Percentiles rank a stretch among this genome's conserved stretches.
These are phyloP conservation scores for Neopelma chrysocephalum DNA, from an alignment of 2,797 vertebrate species.

Conservation along the genomic window DNA sequence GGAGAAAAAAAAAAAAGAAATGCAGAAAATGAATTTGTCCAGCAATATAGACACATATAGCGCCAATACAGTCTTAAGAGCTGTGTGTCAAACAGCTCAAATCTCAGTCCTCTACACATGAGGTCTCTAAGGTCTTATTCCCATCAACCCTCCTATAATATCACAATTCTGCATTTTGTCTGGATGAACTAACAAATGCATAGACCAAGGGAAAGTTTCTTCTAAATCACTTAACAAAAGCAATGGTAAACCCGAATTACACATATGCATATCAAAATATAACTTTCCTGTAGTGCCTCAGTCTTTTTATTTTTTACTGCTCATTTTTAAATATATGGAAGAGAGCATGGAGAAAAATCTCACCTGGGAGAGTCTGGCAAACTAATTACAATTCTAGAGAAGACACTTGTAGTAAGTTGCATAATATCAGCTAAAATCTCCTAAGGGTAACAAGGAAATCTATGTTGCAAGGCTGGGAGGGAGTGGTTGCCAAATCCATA, in stretches of 20 bases:
- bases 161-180: not conserved
- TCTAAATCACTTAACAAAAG: not conserved
- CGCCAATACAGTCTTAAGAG: not conserved
- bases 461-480: not conserved
- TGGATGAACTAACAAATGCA: not conserved
- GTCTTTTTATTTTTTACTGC: not conserved
- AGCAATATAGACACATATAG: not conserved
- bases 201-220: not conserved
- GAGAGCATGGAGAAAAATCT: not conserved
- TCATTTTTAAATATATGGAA: not conserved
- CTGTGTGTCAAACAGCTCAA: not conserved
- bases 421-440: slow-evolving; percentile 1
- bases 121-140: not conserved
- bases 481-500: slow-evolving; percentile 23
- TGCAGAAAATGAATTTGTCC: not conserved
- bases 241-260: not conserved
- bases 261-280: not conserved
- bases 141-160: not conserved
- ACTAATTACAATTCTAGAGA: slow-evolving; percentile 38
- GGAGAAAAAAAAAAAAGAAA: not conserved
- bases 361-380: slow-evolving; percentile 18
- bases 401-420: slow-evolving; percentile 17
- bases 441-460: slow-evolving; percentile 31
- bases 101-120: not conserved
- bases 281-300: not conserved